Evolutionary conservation across 2,888 invertebrate species (phyloP), one percentile per base, ranked within the genome.

Genomic region (Mimachlamys varia): DNA sequence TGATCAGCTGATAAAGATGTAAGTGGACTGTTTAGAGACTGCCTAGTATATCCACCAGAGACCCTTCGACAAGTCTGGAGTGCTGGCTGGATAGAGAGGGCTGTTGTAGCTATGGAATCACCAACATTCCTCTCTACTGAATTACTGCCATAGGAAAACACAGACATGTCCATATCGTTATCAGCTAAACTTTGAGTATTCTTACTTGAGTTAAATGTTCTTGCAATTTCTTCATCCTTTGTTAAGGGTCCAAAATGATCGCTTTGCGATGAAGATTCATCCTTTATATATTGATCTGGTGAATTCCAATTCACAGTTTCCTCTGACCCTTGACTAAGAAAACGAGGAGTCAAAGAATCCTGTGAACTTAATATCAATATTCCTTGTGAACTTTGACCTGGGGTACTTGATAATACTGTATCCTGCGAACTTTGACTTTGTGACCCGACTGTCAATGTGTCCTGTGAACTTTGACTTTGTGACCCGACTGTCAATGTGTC

Each of bases 381-480:
- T 27, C 27, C 33, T 27, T 76, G 76, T 76, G 33, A 76, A 76
- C 76, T 76, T 76, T 76, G 76, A 76, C 76, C 33, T 33, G 27
- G 76, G 13, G 27, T 33, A 27, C 33, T 15, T 12, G 33, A 27
- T 22, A 10, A 4, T 10, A 76, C 2, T 76, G 76, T 15, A 27
- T 33, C 76, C 7, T 27, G 33, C 33, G 87, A 22, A 50, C 22
- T 89, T 89, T 88, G n/a, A 87, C 88, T 37, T 62, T n/a, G 37
- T 44, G 33, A 55, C 44, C 33, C 50, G 10, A 62, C 33, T 10
- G 76, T 88, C 50, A 88, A 53, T 89, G 87, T 53, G 22, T 58
- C 22, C 19, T n/a, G 49, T 88, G 53, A 88, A 15, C 87, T 38
- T 38, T 37, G 22, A 89, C 33, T 12, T 87, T 88, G 27, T 44